Conservation (phyloP, 2,888 invertebrate genomes). For the Cephus pulcher region DNA sequence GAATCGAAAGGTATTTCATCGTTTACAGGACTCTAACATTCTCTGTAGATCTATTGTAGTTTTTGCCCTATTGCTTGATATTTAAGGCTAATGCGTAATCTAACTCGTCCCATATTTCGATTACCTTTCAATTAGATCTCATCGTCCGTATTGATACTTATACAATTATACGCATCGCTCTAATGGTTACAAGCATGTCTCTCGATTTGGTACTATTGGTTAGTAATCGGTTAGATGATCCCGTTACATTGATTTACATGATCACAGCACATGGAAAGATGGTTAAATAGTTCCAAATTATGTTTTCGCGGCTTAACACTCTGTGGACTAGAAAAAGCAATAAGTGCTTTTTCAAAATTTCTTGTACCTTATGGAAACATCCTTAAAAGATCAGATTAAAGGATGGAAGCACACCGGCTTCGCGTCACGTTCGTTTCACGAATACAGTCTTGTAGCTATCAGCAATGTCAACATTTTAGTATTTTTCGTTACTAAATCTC, state of each 20-base stretch:
- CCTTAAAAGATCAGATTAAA: background rate
- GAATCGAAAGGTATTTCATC: background rate
- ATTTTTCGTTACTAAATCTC: background rate
- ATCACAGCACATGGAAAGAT: constrained; percentile 44
- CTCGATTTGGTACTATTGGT: background rate
- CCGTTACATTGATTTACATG: constrained; percentile 1
- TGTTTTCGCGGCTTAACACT: background rate
- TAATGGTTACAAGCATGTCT: background rate
- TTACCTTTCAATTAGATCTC: background rate
- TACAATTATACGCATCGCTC: background rate
- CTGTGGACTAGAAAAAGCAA: background rate
- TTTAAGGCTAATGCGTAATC: background rate
- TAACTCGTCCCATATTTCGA: background rate
- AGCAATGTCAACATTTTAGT: background rate
- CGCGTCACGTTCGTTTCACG: background rate
- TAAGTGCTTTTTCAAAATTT: background rate
- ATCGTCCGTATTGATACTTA: background rate
- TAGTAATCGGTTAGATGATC: background rate
- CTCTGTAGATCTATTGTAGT: background rate
- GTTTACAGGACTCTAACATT: background rate
- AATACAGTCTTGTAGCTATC: constrained; percentile 16
- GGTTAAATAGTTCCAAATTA: constrained; percentile 12
- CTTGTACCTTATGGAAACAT: background rate
- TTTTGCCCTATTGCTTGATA: background rate
- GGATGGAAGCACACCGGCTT: background rate